Percentiles rank a stretch among this genome's conserved stretches.
Evolutionary conservation across 2,888 invertebrate genomes (phyloP).

Genomic region (Synanthedon vespiformis): DNA sequence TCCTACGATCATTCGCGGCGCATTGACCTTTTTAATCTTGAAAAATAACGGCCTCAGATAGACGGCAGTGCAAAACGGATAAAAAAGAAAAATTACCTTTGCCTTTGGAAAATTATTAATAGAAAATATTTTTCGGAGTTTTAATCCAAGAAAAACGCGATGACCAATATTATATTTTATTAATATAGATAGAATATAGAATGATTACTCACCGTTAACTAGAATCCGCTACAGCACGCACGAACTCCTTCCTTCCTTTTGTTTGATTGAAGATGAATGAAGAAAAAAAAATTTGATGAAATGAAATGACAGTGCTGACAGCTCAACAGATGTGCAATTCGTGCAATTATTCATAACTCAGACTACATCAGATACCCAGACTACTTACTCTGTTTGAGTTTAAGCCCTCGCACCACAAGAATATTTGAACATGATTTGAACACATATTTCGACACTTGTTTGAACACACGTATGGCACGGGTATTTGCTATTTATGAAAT

Average conservation of each 20-base stretch:
- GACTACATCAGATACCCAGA: no score
- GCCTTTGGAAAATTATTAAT: no score
- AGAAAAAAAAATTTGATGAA: slow-evolving; percentile 12
- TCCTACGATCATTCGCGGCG: slow-evolving; percentile 32
- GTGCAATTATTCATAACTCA: background rate
- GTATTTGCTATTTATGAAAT: no score
- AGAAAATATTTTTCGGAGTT: no score
- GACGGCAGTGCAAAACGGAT: slow-evolving; percentile 8
- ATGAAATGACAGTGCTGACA: background rate
- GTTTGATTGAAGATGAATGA: slow-evolving; percentile 28
- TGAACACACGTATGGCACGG: no score
- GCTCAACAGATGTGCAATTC: background rate
- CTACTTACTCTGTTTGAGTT: no score
- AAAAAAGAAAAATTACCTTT: no score
- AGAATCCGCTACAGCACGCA: no score
- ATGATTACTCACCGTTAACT: slow-evolving; percentile 48
- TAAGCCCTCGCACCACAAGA: background rate
- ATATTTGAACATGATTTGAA: background rate
- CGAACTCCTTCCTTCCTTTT: slow-evolving; percentile 34
- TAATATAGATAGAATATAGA: slow-evolving; percentile 7
- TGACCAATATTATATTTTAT: no score
- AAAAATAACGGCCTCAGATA: slow-evolving; percentile 56
- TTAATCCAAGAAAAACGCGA: no score
- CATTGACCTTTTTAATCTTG: slow-evolving; percentile 60
- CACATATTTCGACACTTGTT: no score